Evolutionary conservation across 2,113 vertebrate species (phyloP), one percentile per base, ranked within the genome.

Genomic region (Saguinus imperator): DNA sequence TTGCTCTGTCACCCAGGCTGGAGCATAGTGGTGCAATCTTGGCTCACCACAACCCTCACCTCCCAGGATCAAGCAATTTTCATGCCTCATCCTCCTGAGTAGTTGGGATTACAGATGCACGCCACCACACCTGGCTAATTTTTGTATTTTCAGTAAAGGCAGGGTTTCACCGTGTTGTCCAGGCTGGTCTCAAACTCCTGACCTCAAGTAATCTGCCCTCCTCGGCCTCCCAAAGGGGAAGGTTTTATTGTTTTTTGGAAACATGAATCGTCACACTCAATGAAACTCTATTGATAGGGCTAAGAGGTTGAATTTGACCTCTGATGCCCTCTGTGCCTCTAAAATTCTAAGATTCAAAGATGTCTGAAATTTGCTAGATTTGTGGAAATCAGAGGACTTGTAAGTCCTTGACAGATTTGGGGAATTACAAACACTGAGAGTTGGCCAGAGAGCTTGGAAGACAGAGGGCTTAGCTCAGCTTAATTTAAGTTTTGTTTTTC

Each of bases 321-420:
- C 80, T 94, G 35, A 86, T 23, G 85, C 61, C 18, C 25, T 87
- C 48, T 61, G 18, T 64, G 48, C 55, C 58, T 94, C 55, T 70
- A 89, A 91, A 92, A 84, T 94, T 87, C 91, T 82, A 18, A 80
- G 37, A 86, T 82, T 94, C 80, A 73, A 93, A 89, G 66, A 61
- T 84, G 35, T 8, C 27, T 87, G 37, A 82, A 58, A 64, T 57
- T 89, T 82, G 68, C 32, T 29, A 70, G 79, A 61, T 68, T 68
- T 82, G 50, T 48, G 12, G 55, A 89, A 93, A 55, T 18, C 11
- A 61, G 79, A 80, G 29, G 43, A 92, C 12, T 84, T 48, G 14
- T 17, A 80, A 84, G n/a, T 40, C 45, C 21, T 82, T 79, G 32
- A 52, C 55, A 80, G 64, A 64, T 52, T 21, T 87, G 20, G 27